Evolutionary conservation across 1,140 invertebrate genomes (phyloP).

Genomic region (Phocides pigmalion): DNA sequence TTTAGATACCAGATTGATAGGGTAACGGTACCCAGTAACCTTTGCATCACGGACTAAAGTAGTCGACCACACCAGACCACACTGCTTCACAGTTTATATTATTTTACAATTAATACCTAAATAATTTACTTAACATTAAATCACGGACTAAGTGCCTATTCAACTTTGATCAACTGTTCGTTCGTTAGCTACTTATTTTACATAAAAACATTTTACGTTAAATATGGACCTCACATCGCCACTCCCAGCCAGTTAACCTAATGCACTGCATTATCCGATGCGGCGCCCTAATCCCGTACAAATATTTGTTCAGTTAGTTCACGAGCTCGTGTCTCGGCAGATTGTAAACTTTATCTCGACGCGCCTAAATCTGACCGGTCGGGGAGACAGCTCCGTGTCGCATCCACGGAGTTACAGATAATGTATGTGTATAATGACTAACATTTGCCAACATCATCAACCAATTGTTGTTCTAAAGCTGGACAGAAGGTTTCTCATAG

Average conservation of each 20-base stretch:
- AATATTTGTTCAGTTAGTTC: slow-evolving; percentile 71
- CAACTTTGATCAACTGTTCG: too few species aligned
- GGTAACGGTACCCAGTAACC: too few species aligned
- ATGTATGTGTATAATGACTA: not conserved
- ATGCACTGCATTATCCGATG: slow-evolving; percentile 26
- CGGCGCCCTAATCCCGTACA: slow-evolving; percentile 49
- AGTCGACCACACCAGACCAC: too few species aligned
- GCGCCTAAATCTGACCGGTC: slow-evolving; percentile 62
- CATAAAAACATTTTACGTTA: not conserved
- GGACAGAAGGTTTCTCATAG: too few species aligned
- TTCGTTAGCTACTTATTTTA: not conserved
- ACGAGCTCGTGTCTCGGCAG: slow-evolving; percentile 56
- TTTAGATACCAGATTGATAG: too few species aligned
- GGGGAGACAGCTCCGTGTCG: slow-evolving; percentile 16
- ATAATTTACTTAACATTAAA: too few species aligned
- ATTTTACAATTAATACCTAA: too few species aligned
- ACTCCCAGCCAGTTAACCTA: not conserved
- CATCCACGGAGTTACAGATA: not conserved
- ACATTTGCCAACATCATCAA: not conserved
- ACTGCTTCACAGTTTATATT: too few species aligned
- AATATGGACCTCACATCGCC: slow-evolving; percentile 10
- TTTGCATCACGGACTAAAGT: too few species aligned
- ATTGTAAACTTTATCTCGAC: slow-evolving; percentile 71
- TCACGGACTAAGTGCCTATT: too few species aligned
- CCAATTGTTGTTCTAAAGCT: too few species aligned